These are phyloP conservation scores for Salarias fasciatus DNA, from an alignment of 2,797 vertebrate species.

Conservation along the genomic window DNA sequence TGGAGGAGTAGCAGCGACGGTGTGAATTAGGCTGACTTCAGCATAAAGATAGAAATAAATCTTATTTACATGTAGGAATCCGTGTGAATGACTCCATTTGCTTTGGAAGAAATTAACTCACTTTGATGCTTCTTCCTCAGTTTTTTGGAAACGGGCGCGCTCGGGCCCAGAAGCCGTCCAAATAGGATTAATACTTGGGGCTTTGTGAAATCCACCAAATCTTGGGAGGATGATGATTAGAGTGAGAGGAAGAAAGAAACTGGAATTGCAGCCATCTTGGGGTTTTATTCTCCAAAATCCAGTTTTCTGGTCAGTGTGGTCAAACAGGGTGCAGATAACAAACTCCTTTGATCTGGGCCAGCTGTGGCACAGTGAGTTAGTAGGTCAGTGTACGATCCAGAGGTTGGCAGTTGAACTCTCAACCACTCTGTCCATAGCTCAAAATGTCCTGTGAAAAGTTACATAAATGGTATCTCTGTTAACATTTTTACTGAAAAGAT, in stretches of 20 bases:
- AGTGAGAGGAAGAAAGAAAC: slow-evolving; percentile 21
- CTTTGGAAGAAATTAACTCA: neutral
- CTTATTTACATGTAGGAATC: too few species aligned
- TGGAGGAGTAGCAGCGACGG: too few species aligned
- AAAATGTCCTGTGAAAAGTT: too few species aligned
- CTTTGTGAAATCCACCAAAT: slow-evolving; percentile 34
- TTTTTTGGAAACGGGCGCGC: neutral
- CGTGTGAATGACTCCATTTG: neutral
- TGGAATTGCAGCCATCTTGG: slow-evolving; percentile 1
- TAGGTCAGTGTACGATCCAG: too few species aligned
- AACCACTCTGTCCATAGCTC: too few species aligned
- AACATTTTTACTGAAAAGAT: too few species aligned
- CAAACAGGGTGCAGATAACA: slow-evolving; percentile 26
- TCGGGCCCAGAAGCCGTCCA: slow-evolving; percentile 27
- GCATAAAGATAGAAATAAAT: too few species aligned
- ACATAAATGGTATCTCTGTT: too few species aligned
- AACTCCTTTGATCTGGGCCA: slow-evolving; percentile 11
- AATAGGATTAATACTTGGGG: slow-evolving; percentile 46
- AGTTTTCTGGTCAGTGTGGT: slow-evolving; percentile 24
- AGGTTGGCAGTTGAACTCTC: too few species aligned
- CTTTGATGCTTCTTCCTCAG: neutral
- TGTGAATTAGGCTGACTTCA: too few species aligned
- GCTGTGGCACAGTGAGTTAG: too few species aligned
- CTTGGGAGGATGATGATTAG: slow-evolving; percentile 41
- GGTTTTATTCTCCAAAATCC: slow-evolving; percentile 17